Evolutionary conservation across 2,797 vertebrate genomes (phyloP), one percentile per base, ranked within the genome.

Genomic region (Acrocephalus scirpaceus): DNA sequence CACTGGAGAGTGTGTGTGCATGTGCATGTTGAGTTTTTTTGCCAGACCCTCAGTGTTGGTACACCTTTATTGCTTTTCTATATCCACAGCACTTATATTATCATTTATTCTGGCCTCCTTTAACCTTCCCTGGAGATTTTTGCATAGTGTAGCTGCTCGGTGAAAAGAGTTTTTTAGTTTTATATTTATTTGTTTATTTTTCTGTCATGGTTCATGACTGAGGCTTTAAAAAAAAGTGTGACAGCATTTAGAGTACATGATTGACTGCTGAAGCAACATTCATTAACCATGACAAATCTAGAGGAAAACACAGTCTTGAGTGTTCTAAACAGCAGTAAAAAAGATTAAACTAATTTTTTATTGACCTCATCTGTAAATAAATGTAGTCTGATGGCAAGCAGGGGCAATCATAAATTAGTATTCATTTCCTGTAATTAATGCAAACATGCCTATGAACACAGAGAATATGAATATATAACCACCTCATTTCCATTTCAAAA

Each of bases 181-280:
- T 97, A 97, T 98, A 98, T 99, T 99, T 98, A 98, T 98, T 98
- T 99, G 98, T 98, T 98, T 99, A 98, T 98, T 98, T 98, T 98
- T 98, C 98, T 98, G 98, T 98, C 98, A 98, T 97, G 98, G 98
- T 98, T 98, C 97, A 98, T 98, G 98, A 98, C 98, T 98, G 98
- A 98, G 98, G 92, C 97, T 98, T 98, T 97, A 96, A 97, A 97
- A 98, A 98, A 98, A 98, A 98, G 98, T 98, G 98, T 98, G 98
- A 98, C 98, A 98, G 98, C 98, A 97, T 98, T 98, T 98, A 97
- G 97, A 97, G 98, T 95, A 94, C 97, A 97, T 97, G 98, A 98
- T 98, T 98, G 98, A 98, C 98, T 98, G 98, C 97, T 98, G 95
- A 92, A 97, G 98, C 97, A 98, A 97, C 98, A 97, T 98, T 98